These are phyloP conservation scores for Drosophila simulans DNA, from an alignment of 1,140 invertebrate genomes.

Conservation along the genomic window DNA sequence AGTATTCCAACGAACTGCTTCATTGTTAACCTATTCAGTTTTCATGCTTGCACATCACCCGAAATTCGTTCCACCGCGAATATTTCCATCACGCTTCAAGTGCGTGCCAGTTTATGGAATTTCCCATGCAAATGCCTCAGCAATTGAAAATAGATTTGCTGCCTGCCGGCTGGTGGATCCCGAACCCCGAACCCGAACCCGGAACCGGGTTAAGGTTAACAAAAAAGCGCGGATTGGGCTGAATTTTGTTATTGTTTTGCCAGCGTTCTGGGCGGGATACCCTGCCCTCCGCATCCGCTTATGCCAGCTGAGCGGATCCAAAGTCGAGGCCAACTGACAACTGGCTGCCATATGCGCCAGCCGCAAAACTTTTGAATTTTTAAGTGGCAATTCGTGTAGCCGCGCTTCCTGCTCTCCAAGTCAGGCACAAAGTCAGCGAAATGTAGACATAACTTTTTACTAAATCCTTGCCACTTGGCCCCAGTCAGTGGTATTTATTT, in stretches of 20 bases:
- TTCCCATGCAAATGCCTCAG: conserved; percentile 65
- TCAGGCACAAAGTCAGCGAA: conserved; percentile 21
- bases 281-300: conserved; percentile 29
- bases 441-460: conserved; percentile 28
- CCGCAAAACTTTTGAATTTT: conserved; percentile 83
- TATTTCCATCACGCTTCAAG: conserved; percentile 63
- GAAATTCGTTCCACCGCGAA: conserved; percentile 50
- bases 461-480: conserved; percentile 19
- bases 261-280: conserved; percentile 19
- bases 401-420: conserved; percentile 54
- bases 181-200: conserved; percentile 7
- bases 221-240: conserved; percentile 52
- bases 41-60: conserved; percentile 23
- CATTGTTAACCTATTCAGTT: conserved; percentile 33
- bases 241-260: conserved; percentile 71
- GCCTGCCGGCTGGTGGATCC: conserved; percentile 20
- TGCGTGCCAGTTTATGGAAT: conserved; percentile 51
- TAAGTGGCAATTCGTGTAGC: conserved; percentile 82
- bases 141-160: conserved; percentile 77
- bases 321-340: background rate
- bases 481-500: conserved; percentile 45
- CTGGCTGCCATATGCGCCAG: conserved; percentile 66
- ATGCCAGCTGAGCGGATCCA: conserved; percentile 33
- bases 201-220: conserved; percentile 69
- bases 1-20: conserved; percentile 9